phyloP scores from a whole-genome alignment of 2,888 invertebrate genomes.

The Petrolisthes cinctipes region DNA sequence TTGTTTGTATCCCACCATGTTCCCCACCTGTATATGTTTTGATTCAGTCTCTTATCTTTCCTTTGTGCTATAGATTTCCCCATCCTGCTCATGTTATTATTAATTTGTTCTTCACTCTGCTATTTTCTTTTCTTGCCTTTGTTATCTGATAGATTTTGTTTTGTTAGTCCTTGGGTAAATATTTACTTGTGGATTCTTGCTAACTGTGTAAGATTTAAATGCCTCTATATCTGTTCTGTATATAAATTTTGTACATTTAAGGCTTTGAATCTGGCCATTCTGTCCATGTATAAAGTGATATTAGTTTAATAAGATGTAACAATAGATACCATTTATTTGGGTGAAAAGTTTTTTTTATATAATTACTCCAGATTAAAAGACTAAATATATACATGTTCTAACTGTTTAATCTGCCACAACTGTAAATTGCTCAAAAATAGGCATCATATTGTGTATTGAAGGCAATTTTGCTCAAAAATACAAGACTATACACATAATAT shows the following conservation, averaged over 20 bases:
- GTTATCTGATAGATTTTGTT: background rate
- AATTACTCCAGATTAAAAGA: no score
- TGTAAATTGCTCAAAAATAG: background rate
- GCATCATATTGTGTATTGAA: constrained; percentile 4
- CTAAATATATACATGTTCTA: background rate
- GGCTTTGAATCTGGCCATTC: background rate
- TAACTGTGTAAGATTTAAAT: background rate
- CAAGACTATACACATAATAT: background rate
- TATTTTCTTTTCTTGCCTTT: no score
- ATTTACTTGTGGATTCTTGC: background rate
- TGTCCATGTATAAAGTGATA: background rate
- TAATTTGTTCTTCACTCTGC: no score
- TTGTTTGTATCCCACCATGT: no score
- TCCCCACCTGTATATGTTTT: no score
- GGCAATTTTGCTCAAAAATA: background rate
- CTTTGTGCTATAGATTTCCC: no score
- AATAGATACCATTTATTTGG: no score
- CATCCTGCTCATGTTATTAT: no score
- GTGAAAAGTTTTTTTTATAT: no score
- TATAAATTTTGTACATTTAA: background rate
- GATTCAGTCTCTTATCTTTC: no score
- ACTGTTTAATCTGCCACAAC: background rate
- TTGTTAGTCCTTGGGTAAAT: background rate
- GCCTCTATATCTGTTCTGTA: background rate
- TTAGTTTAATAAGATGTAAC: background rate